phyloP scores from a whole-genome alignment of 1,140 invertebrate genomes.

The Sminthurinus signatus region DNA sequence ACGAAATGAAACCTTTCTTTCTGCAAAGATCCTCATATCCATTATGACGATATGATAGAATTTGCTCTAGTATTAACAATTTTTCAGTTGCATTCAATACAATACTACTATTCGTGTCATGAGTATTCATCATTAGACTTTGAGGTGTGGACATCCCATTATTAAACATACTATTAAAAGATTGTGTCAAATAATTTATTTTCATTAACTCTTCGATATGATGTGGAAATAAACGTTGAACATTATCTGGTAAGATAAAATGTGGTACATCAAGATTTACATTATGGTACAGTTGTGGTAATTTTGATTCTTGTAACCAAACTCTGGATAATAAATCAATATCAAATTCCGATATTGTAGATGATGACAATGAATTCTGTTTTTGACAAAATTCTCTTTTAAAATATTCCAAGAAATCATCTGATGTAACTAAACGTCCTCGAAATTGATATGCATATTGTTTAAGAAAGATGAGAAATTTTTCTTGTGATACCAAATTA shows the following conservation, averaged over 20 bases:
- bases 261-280: not conserved
- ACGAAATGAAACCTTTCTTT: too few species aligned
- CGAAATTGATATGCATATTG: constrained; percentile 43
- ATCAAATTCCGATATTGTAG: not conserved
- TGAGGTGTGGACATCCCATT: too few species aligned
- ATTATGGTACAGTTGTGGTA: constrained; percentile 13
- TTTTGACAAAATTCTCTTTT: constrained; percentile 28
- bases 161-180: not conserved
- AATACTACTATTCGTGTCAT: not conserved
- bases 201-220: not conserved
- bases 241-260: not conserved
- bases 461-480: constrained; percentile 45
- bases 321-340: not conserved
- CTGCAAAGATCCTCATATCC: too few species aligned
- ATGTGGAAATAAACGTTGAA: not conserved
- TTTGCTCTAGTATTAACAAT: constrained; percentile 22
- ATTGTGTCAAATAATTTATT: not conserved
- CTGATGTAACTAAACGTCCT: constrained; percentile 45
- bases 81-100: constrained; percentile 26
- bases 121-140: not conserved
- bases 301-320: constrained; percentile 4
- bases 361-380: not conserved
- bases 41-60: too few species aligned
- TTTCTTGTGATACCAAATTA: constrained; percentile 42
- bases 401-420: constrained; percentile 41